Base-by-base conservation (phyloP, 2,113 vertebrate species). In the Cercocebus atys region DNA sequence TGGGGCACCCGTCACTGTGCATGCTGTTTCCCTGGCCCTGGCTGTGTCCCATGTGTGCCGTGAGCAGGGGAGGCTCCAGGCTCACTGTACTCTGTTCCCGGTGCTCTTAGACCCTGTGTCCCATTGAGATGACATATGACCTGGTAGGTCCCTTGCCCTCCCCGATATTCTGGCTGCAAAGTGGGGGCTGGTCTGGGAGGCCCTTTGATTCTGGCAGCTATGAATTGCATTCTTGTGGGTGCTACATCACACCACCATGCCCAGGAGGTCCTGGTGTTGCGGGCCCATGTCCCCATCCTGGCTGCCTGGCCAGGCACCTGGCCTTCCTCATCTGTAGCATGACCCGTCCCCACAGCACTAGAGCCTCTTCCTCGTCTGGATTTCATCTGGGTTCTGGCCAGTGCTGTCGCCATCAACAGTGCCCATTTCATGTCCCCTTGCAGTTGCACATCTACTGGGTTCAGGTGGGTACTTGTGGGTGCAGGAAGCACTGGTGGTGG, bases 341-440 rank as follows among this genome's bases (percentile, higher is more conserved):
- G 20, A 47, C 9, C 5, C 9, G 22, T 17, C 35, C 50, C 50
- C 45, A 23, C 2, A 3, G 57, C 38, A 6, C 32, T 32, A 30
- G 79, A n/a, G 38, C 35, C 2, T 2, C 88, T 20, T 30, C 59
- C 16, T 35, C 2, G 14, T 68, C 59, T 57, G n/a, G 52, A 23
- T 79, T 40, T 70, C 12, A 3, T 82, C 30, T 87, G 40, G 6
- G 81, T 22, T 50, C 68, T 20, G 3, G 14, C 38, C 23, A 47
- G 27, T n/a, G 32, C 68, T 0, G 0, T 40, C 0, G 25, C 68
- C 0, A 0, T 30, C 2, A 5, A 20, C 52, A 14, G 32, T 40
- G 66, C 14, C 52, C 20, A 27, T 52, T n/a, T 40, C 2, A 1
- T 52, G 50, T 83, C 52, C n/a, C 7, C 50, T 1, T 16, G 5